These are phyloP conservation scores for Cebidichthys violaceus DNA, from an alignment of 2,113 vertebrate genomes.

Conservation along the genomic window DNA sequence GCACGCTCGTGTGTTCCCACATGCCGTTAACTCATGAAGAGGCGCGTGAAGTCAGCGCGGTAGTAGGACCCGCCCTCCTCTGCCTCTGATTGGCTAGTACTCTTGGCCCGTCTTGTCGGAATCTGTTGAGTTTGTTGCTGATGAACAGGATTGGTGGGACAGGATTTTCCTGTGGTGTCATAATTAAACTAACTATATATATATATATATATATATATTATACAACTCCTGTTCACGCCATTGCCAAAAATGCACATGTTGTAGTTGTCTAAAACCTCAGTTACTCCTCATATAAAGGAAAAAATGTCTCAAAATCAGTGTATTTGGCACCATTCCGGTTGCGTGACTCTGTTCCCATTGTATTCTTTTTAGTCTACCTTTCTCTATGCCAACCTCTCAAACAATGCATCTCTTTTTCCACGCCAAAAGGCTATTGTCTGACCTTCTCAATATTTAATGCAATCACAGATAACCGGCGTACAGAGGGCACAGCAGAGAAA, in stretches of 20 bases:
- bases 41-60: too few relatives aligned
- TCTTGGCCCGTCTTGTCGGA: neutral
- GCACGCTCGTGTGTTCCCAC: neutral
- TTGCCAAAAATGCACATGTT: too few relatives aligned
- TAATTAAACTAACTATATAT: too few relatives aligned
- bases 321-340: neutral
- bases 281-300: neutral
- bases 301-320: neutral
- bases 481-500: neutral
- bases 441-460: slow-evolving; percentile 35
- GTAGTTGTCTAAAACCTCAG: neutral
- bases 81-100: too few relatives aligned
- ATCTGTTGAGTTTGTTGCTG: too few relatives aligned
- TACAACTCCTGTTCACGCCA: too few relatives aligned
- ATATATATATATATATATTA: too few relatives aligned
- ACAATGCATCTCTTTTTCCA: neutral
- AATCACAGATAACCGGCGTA: slow-evolving; percentile 12
- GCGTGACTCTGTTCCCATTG: neutral
- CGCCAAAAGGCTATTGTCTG: neutral
- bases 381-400: neutral
- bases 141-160: too few relatives aligned
- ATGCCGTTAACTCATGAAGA: neutral
- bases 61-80: neutral
- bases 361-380: neutral
- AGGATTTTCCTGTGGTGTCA: too few relatives aligned